Evolutionary conservation across 2,797 vertebrate genomes (phyloP), one percentile per base, ranked within the genome.

Genomic region (Orientallactaga sibirica): DNA sequence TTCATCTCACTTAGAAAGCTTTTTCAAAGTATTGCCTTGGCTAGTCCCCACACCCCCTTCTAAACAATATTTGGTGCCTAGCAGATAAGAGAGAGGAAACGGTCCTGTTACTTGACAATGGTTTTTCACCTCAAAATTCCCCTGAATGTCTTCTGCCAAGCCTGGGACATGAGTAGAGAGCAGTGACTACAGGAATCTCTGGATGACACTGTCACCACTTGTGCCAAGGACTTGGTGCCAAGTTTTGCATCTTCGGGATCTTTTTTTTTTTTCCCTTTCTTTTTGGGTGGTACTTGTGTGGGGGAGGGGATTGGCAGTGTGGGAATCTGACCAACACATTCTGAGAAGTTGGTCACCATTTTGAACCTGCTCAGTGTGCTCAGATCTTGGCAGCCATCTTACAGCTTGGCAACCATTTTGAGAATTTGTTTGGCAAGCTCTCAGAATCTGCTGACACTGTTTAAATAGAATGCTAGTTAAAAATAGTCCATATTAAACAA

Each of bases 321-420:
- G 78, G 43, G 48, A 94, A 94, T 90, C 71, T 96, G 84, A 90
- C 91, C 97, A 97, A 95, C 96, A 95, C 95, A 97, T 95, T 95
- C 97, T 95, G 96, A 95, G 96, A 98, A 96, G 96, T 95, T 97
- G 98, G 98, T 98, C 98, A 97, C 98, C 98, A 98, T 98, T 98
- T 98, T 98, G 98, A 98, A 98, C 98, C 97, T 97, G 97, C 96
- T 96, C 96, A 90, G 91, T 96, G 96, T 96, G 97, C 97, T 97
- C 97, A 98, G 97, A 98, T 97, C 98, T 99, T 99, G 99, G 99
- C 99, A 99, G 99, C 99, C 99, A 99, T 99, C 98, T 99, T 99
- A 98, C 98, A 98, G 98, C 98, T 98, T 99, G 99, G 99, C 99
- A 99, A 99, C 99, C 99, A 99, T 99, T 99, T 99, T 99, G 99